These are phyloP conservation scores for Atta cephalotes DNA, from an alignment of 1,140 invertebrate genomes.

Conservation along the genomic window DNA sequence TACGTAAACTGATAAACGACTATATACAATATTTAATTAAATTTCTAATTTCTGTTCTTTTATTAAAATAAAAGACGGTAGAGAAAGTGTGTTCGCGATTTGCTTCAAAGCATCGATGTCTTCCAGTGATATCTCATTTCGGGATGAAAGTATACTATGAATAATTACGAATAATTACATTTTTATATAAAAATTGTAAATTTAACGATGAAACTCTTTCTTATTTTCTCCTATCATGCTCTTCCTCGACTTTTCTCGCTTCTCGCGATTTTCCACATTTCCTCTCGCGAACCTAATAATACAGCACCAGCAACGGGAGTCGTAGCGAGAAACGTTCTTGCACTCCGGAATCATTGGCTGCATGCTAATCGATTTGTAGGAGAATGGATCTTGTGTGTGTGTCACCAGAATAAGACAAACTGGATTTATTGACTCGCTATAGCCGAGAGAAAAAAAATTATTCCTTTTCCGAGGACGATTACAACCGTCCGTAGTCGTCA, in stretches of 20 bases:
- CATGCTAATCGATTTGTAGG: slow-evolving; percentile 30
- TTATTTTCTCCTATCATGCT: not conserved
- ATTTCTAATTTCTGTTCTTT: not conserved
- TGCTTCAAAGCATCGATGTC: not conserved
- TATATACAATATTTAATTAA: slow-evolving; percentile 4
- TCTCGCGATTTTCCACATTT: not conserved
- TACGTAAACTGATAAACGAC: slow-evolving; percentile 38
- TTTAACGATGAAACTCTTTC: not conserved
- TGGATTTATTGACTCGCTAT: slow-evolving; percentile 23
- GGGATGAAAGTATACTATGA: too few relatives aligned
- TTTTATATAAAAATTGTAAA: not conserved
- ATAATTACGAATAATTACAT: not conserved
- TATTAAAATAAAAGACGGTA: not conserved
- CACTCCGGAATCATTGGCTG: slow-evolving; percentile 35
- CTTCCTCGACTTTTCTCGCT: not conserved
- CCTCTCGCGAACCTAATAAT: not conserved
- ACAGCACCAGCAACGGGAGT: not conserved
- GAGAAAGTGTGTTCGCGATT: not conserved
- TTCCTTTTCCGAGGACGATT: slow-evolving; percentile 48
- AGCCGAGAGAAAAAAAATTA: not conserved
- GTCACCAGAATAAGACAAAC: slow-evolving; percentile 29
- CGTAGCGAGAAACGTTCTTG: slow-evolving; percentile 1
- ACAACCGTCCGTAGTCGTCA: not conserved
- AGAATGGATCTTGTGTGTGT: slow-evolving; percentile 32
- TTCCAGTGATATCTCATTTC: not conserved